Percentiles rank a stretch among this genome's conserved stretches.
phyloP scores from a whole-genome alignment of 2,888 invertebrate genomes.

The Panopea generosa region DNA sequence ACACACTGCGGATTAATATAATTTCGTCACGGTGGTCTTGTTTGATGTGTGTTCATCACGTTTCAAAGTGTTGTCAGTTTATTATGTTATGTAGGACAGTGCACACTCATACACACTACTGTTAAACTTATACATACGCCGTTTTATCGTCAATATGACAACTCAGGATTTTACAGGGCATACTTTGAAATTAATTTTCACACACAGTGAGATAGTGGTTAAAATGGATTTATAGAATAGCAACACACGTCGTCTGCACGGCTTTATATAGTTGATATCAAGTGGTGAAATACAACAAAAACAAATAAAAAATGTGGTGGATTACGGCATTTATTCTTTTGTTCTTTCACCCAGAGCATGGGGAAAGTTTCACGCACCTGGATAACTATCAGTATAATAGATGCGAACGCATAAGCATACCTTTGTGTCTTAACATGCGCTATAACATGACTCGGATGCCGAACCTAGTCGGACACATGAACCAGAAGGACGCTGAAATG shows the following conservation, averaged over 20 bases:
- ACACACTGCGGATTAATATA: slow-evolving; percentile 36
- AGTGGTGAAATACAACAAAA: not conserved
- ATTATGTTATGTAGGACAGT: slow-evolving; percentile 51
- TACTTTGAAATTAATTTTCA: slow-evolving; percentile 29
- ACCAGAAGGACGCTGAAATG: slow-evolving; percentile 92
- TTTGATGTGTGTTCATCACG: slow-evolving; percentile 60
- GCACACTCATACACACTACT: slow-evolving; percentile 4
- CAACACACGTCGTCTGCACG: not conserved
- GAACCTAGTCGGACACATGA: slow-evolving; percentile 92
- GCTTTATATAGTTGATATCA: slow-evolving; percentile 1
- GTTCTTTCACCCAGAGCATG: slow-evolving; percentile 15
- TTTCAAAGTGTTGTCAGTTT: slow-evolving; percentile 59
- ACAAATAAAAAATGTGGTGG: slow-evolving; percentile 38
- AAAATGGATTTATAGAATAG: slow-evolving; percentile 19
- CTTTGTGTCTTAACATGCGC: slow-evolving; percentile 92
- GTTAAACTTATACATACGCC: not conserved
- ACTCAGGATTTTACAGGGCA: slow-evolving; percentile 31
- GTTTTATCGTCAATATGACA: slow-evolving; percentile 23
- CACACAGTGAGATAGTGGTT: slow-evolving; percentile 23
- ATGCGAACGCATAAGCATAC: slow-evolving; percentile 92
- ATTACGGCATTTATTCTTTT: slow-evolving; percentile 33
- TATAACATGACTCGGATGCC: slow-evolving; percentile 96
- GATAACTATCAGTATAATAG: slow-evolving; percentile 69
- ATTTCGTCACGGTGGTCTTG: slow-evolving; percentile 55
- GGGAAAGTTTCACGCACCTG: slow-evolving; percentile 39